These are phyloP conservation scores for Ommatoiulus sabulosus DNA, from an alignment of 2,888 invertebrate genomes.

Conservation along the genomic window DNA sequence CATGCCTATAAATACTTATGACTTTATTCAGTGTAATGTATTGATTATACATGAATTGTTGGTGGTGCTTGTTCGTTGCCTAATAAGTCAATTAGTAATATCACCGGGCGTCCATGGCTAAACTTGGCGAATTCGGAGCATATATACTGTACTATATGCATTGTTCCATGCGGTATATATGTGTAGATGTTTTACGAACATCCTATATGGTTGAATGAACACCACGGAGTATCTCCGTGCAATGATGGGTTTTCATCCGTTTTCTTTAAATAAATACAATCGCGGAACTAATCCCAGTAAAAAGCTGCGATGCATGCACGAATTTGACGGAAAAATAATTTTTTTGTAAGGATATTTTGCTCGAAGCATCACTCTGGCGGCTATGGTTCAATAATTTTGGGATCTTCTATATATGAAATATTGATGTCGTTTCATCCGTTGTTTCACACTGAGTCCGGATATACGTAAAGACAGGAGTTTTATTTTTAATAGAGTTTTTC, in stretches of 20 bases:
- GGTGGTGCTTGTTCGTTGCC: not conserved
- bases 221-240: too few relatives aligned
- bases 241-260: too few relatives aligned
- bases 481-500: constrained; percentile 45
- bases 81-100: not conserved
- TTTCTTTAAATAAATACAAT: not conserved
- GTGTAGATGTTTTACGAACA: not conserved
- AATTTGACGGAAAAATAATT: not conserved
- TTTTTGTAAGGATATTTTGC: not conserved
- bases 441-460: constrained; percentile 31
- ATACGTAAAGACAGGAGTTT: not conserved
- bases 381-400: not conserved
- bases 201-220: not conserved
- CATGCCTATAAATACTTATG: not conserved
- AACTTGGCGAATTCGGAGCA: not conserved
- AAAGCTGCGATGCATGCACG: not conserved
- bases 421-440: constrained; percentile 29
- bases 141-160: not conserved
- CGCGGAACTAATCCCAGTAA: not conserved
- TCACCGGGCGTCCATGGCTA: not conserved
- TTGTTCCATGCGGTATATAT: not conserved
- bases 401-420: not conserved
- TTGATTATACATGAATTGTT: not conserved
- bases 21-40: too few relatives aligned
- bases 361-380: not conserved